A percentile compares a stretch with the other conserved stretches of the same genome.
Conservation (phyloP, 2,797 vertebrate species). For the Pyrocephalus nanus region DNA sequence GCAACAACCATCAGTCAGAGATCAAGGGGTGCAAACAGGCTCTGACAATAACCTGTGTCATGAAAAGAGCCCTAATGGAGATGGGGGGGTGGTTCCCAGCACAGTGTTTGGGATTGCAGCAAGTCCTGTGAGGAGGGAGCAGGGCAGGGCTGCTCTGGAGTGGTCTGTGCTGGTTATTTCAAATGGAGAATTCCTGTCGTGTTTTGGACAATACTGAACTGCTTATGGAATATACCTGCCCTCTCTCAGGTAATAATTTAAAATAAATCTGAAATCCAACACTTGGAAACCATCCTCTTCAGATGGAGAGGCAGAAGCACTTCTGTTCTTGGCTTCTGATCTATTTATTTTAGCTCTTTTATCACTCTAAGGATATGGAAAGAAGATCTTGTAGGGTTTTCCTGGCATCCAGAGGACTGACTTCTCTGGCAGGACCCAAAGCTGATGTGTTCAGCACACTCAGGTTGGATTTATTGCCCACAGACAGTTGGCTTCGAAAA, state of each 20-base stretch:
- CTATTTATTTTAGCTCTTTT: background rate
- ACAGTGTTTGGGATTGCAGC: background rate
- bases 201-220: background rate
- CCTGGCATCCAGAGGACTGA: background rate
- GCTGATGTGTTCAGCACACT: background rate
- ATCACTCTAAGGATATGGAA: background rate
- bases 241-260: background rate
- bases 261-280: background rate
- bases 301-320: accelerated
- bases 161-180: accelerated
- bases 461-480: background rate
- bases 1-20: background rate
- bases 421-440: background rate
- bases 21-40: background rate
- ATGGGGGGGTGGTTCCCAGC: background rate
- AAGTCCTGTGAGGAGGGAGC: background rate
- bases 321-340: background rate
- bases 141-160: accelerated
- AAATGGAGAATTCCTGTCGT: background rate
- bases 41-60: background rate
- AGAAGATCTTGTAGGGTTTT: background rate
- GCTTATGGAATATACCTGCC: background rate
- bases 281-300: background rate
- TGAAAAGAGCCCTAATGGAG: background rate
- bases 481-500: background rate